Conservation (phyloP, 1,140 invertebrate genomes). For the Tetramorium simillimum region DNA sequence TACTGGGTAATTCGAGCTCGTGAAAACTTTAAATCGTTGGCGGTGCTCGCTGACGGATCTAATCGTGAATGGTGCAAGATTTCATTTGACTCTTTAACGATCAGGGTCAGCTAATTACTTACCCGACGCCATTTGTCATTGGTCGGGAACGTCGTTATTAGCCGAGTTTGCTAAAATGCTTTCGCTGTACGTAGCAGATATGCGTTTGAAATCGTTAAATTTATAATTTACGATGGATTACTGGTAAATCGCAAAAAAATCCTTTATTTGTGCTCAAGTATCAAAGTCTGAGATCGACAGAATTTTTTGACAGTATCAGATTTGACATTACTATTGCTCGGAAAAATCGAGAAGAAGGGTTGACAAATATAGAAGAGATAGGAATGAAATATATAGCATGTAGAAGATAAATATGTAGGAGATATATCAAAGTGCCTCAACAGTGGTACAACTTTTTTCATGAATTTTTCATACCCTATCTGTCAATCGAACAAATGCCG, state of each 20-base stretch:
- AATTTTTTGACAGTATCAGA: neutral
- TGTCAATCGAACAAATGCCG: neutral
- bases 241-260: neutral
- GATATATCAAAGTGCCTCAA: neutral
- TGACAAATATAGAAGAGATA: neutral
- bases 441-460: neutral
- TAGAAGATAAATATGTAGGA: neutral
- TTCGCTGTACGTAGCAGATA: neutral
- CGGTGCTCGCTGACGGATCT: conserved; percentile 49
- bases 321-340: neutral
- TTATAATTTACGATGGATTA: neutral
- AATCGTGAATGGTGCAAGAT: conserved; percentile 55
- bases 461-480: neutral
- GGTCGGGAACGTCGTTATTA: conserved; percentile 26
- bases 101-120: conserved; percentile 56
- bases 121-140: conserved; percentile 46
- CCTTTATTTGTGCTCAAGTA: neutral
- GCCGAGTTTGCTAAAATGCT: conserved; percentile 27
- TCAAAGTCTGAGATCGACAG: neutral
- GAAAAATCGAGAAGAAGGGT: neutral
- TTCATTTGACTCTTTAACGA: conserved; percentile 57
- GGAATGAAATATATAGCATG: neutral
- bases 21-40: conserved; percentile 55
- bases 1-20: conserved; percentile 15
- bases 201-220: neutral